Base-by-base conservation (phyloP, 2,888 invertebrate species). In the Caenorhabditis macrosperma region DNA sequence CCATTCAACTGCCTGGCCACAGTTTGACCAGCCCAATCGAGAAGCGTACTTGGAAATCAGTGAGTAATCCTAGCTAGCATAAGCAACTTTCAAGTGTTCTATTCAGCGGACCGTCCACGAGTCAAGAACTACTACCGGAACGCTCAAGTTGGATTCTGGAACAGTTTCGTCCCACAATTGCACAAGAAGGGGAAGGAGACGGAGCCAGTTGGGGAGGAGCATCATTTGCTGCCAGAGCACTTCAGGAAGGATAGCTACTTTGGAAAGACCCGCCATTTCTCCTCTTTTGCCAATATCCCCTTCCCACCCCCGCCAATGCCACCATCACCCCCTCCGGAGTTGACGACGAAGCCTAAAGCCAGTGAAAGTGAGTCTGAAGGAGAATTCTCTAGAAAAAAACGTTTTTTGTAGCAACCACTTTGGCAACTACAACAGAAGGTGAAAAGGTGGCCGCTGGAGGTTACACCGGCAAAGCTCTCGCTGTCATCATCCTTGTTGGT, bases 241-340 rank as follows among this genome's bases (percentile, higher is more conserved):
- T 74, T 90, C 71, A 80, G 85, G 20, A 80, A 81, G 22, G 84
- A 88, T 35, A 81, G 83, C 1, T 90, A 89, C 69, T 91, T 84
- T 61, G 90, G 90, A 17, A 82, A 83, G 10, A 87, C 88, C 4
- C 82, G 88, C 7, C 88, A 89, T 22, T 88, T 85, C 57, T 84
- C 86, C 2, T 79, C 83, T n/a, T 82, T 81, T 46, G 69, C 83
- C 60, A 87, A 88, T 54, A 74, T 87, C 33, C 89, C 89, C 12
- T 88, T 90, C 55, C 89, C 90, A 20, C 88, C 89, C 15, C 90
- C 90, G 28, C 89, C 90, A 24, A 78, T 89, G 84, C 90, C 90
- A 10, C 90, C 90, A 9, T 85, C 90, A 5, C 88, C 89, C 0
- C 84, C 82, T 9, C 84, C 85, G 12, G 78, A 84, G 60, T 35